Conservation (phyloP, 2,113 vertebrate genomes). For the Burhinus bistriatus region DNA sequence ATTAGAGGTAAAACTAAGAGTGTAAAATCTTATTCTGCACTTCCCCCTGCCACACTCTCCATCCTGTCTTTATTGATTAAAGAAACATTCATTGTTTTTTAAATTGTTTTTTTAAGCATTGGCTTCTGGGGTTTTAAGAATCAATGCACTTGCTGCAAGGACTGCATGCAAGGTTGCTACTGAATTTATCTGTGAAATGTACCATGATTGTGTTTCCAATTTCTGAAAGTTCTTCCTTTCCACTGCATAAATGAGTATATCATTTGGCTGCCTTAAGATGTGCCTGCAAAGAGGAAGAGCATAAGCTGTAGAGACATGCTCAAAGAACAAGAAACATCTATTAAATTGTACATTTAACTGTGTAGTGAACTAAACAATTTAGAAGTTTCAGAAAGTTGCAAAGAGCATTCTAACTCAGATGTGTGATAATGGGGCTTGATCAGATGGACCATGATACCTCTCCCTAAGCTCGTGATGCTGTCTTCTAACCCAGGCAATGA, state of each 20-base stretch:
- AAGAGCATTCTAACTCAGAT: not conserved
- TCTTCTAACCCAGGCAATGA: not conserved
- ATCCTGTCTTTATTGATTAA: not conserved
- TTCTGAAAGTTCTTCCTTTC: not conserved
- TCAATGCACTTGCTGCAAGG: not conserved
- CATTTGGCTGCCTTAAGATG: not conserved
- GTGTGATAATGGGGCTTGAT: not conserved
- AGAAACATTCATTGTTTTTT: not conserved
- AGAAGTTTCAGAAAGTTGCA: not conserved
- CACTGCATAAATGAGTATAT: not conserved
- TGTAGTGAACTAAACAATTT: not conserved
- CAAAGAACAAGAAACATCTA: not conserved
- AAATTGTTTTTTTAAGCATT: not conserved
- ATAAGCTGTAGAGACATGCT: not conserved
- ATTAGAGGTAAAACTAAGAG: not conserved
- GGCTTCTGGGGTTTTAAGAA: not conserved
- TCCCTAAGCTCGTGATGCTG: not conserved
- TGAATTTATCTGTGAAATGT: slow-evolving; percentile 25
- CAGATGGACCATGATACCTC: not conserved
- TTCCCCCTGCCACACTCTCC: not conserved
- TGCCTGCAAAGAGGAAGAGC: not conserved
- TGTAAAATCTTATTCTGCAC: not conserved
- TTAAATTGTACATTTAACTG: not conserved
- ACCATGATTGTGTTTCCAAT: not conserved
- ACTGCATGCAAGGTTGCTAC: not conserved